Evolutionary conservation across 2,797 vertebrate genomes (phyloP), one percentile per base, ranked within the genome.

Genomic region (Chanos chanos): DNA sequence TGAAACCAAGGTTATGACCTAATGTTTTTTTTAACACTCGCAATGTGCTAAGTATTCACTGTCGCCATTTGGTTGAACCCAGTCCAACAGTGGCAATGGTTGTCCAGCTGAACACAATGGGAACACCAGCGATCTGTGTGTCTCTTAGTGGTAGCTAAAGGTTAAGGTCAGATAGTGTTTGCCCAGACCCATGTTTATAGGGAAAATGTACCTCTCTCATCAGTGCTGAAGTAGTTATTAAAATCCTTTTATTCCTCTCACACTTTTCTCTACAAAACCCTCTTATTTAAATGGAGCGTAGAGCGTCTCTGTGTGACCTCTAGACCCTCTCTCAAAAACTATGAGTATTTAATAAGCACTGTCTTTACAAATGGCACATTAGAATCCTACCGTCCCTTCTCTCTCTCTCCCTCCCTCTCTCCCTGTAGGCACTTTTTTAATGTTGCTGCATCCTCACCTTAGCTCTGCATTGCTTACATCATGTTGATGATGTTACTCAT

Each of bases 341-440:
- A 8, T 25, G 53, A 66, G 28, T 28, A 61, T 33, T 51, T 58
- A 71, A 52, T 70, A 68, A 70, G 40, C 60, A 18, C 34, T 13
- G 52, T 24, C 66, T 61, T 66, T 68, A 63, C 66, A 76, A 72
- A 82, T 79, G 59, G 66, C 44, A 45, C 7, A 13, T 61, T 57
- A 55, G 58, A 61, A 76, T 58, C 63, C 27, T n/a, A 43, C 40
- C 45, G 36, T 18, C 18, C 36, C 24, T n/a, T 5, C 70, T 41
- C 30, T 4, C 36, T 64, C 5, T 57, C 15, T 31, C 2, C n/a
- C 45, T 2, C 7, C 10, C 4, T 8, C 52, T 37, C 6, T 27
- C 4, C 9, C 7, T 30, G n/a, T n/a, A n/a, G n/a, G n/a, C n/a
- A n/a, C n/a, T n/a, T n/a, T n/a, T n/a, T n/a, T n/a, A n/a, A n/a